Evolutionary conservation across 2,113 vertebrate species (phyloP).

Genomic region (Trematocara unimaculatum): DNA sequence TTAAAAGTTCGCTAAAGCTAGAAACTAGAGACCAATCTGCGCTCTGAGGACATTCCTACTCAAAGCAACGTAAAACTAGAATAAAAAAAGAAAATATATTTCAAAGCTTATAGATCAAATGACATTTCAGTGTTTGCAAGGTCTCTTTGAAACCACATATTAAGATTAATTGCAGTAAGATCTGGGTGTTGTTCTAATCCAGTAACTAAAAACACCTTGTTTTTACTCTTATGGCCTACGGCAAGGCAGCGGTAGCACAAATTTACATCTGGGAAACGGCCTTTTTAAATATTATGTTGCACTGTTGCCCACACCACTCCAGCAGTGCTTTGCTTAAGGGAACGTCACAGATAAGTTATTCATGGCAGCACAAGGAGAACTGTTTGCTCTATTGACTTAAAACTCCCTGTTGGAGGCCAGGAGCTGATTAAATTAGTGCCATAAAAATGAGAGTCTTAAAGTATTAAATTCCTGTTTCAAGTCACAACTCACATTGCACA

Average conservation of each 20-base stretch:
- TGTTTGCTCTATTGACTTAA: conserved; percentile 45
- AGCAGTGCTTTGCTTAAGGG: conserved; percentile 38
- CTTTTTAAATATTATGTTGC: conserved; percentile 26
- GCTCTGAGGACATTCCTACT: not conserved
- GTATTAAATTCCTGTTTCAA: conserved; percentile 63
- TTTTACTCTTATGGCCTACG: not conserved
- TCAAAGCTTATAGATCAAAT: not conserved
- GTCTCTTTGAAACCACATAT: not conserved
- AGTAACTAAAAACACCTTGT: conserved; percentile 3
- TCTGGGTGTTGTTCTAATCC: not conserved
- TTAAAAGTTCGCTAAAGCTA: not conserved
- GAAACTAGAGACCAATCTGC: not conserved
- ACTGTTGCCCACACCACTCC: not conserved
- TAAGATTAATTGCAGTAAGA: conserved; percentile 2
- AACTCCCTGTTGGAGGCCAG: conserved; percentile 33
- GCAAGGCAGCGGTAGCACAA: not conserved
- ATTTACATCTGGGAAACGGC: conserved; percentile 19
- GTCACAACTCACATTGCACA: conserved; percentile 61
- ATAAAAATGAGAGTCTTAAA: conserved; percentile 46
- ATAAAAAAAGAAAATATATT: not conserved
- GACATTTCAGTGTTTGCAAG: not conserved
- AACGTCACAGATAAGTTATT: conserved; percentile 24
- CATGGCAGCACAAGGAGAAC: conserved; percentile 15
- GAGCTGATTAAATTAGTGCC: conserved; percentile 54
- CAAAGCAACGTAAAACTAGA: not conserved